phyloP scores from a whole-genome alignment of 2,113 vertebrate species.

The Pterocles gutturalis region DNA sequence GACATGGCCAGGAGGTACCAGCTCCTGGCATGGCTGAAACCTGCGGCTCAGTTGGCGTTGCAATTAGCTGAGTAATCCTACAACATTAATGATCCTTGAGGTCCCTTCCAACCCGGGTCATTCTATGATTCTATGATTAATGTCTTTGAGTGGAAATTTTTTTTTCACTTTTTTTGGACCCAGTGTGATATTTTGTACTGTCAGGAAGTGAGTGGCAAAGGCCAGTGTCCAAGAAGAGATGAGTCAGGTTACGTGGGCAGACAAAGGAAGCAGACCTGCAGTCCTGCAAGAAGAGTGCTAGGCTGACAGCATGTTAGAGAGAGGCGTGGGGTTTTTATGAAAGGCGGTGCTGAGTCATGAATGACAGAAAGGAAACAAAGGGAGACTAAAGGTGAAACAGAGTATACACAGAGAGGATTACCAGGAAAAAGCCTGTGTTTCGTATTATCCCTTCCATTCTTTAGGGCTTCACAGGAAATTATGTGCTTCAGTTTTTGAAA shows the following conservation, averaged over 20 bases:
- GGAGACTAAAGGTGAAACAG: slow-evolving; percentile 13
- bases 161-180: background rate
- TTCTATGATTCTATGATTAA: no score
- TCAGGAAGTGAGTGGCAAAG: background rate
- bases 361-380: slow-evolving; percentile 11
- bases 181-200: background rate
- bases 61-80: background rate
- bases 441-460: background rate
- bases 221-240: background rate
- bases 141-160: background rate
- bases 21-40: background rate
- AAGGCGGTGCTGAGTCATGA: slow-evolving; percentile 59
- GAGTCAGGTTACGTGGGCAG: background rate
- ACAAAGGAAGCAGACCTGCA: background rate
- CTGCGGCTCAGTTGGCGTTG: accelerated
- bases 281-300: background rate
- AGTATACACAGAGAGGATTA: background rate
- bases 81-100: background rate
- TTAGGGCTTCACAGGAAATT: background rate
- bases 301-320: background rate
- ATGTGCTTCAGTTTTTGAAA: background rate
- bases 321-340: background rate
- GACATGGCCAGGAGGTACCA: accelerated
- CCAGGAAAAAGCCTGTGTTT: background rate
- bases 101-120: no score